Evolutionary conservation across 2,888 invertebrate species (phyloP), one percentile per base, ranked within the genome.

Genomic region (Branchellion lobata): DNA sequence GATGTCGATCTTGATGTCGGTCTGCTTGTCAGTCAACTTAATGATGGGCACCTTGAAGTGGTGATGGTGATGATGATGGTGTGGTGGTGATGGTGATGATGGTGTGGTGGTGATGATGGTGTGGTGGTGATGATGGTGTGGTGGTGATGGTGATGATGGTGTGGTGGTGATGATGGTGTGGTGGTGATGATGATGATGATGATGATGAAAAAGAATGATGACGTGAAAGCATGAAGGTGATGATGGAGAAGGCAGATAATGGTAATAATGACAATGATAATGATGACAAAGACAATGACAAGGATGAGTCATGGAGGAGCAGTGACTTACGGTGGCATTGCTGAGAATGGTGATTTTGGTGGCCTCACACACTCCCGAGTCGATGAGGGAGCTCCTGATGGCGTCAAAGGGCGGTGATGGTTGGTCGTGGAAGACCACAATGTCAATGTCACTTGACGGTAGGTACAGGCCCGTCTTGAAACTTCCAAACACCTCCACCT

Each of bases 401-500:
- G 53, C 51, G 27, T 57, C 72, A 69, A 81, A 78, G 1, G 81
- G 81, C 21, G 79, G 47, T 21, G 69, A 18, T 8, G 11, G 47
- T 24, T 73, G 61, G 69, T 61, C 31, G n/a, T 78, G 79, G 57
- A 75, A 47, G 11, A 81, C 75, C 27, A 81, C 81, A n/a, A 81
- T 40, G 69, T 81, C 81, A 27, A 81, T 79, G 79, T 81, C 81
- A 36, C 81, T 81, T 21, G 79, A 72, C 1, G 81, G 79, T 11
- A 81, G 76, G 65, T 81, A 79, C 34, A 81, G 69, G 40, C 79
- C 74, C 18, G 81, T 81, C 79, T 79, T 79, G 77, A 81, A 81
- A 51, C 81, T 81, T 21, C 81, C 81, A 75, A 81, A 81, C 36
- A 79, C 79, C 65, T 79, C 81, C 31, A 81, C 81, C 79, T 80